Conservation (phyloP, 2,113 vertebrate genomes). For the Nothobranchius furzeri region DNA sequence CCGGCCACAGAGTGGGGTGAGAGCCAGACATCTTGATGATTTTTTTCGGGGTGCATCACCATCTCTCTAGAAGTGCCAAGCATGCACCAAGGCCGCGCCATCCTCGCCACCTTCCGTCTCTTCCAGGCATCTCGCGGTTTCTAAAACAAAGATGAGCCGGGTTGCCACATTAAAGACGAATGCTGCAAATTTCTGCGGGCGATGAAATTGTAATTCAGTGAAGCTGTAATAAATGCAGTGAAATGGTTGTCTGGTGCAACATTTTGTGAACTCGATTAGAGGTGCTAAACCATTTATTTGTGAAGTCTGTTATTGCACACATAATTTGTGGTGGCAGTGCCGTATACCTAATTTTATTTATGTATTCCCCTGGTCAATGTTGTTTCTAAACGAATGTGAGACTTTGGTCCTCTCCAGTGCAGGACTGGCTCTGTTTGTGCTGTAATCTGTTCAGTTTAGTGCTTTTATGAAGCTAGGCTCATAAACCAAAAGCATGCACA, state of each 20-base stretch:
- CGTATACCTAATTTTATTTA: constrained; percentile 72
- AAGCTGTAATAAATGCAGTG: constrained; percentile 67
- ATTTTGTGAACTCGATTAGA: constrained; percentile 73
- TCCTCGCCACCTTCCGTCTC: constrained; percentile 53
- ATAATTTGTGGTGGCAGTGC: constrained; percentile 65
- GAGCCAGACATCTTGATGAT: constrained; percentile 79
- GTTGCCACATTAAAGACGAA: constrained; percentile 64
- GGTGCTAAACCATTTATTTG: constrained; percentile 70
- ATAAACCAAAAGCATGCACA: background rate
- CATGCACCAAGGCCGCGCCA: constrained; percentile 74
- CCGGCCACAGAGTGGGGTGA: constrained; percentile 73
- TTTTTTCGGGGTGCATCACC: constrained; percentile 74
- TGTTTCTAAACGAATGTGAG: constrained; percentile 52
- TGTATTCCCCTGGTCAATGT: constrained; percentile 70
- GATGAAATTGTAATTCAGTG: constrained; percentile 63
- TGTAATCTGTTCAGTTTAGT: constrained; percentile 33
- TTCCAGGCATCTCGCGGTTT: constrained; percentile 40
- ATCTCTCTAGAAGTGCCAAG: constrained; percentile 73
- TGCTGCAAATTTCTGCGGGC: constrained; percentile 53
- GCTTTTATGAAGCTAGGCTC: constrained; percentile 3
- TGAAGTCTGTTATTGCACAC: constrained; percentile 70
- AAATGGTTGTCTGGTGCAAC: constrained; percentile 71
- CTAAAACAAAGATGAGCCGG: constrained; percentile 54
- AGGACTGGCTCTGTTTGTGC: constrained; percentile 16
- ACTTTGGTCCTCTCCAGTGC: constrained; percentile 36